Evolutionary conservation across 2,888 invertebrate species (phyloP), one percentile per base, ranked within the genome.

Genomic region (Tholera decimalis): DNA sequence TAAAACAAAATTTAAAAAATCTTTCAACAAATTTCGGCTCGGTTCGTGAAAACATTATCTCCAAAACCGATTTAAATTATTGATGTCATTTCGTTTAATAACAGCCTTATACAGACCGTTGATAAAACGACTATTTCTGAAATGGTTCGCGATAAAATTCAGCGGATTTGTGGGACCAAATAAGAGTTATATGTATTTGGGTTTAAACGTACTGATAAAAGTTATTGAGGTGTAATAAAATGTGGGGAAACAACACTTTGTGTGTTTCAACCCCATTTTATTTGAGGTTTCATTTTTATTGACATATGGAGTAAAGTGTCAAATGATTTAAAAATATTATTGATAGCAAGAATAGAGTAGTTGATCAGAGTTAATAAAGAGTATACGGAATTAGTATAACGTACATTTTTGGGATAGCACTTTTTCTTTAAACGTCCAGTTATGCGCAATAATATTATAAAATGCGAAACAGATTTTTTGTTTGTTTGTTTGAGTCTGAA

Each of bases 161-260:
- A 15, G 50, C 24, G 43, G 18, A 55, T 71, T 71, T 33, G 20
- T 15, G 53, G 33, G 39, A 15, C 26, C 8, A 11, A 54, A 22
- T 46, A 51, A 63, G 49, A 55, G n/a, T 51, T 35, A 70, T 50
- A 43, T 73, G 70, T 51, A 43, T 73, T 76, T 51, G 6, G 37
- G 28, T 43, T 58, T 28, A 55, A 70, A 50, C 8, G 22, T 15
- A 20, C 24, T 30, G 69, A 59, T 57, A 74, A 60, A 50, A 65
- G 33, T 70, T 70, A 70, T 73, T 56, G 51, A 24, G 39, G 46
- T 43, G 35, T 51, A 30, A 44, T 74, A 69, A 72, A 72, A 75
- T 55, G 30, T 13, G 26, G 35, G 75, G 41, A 33, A 41, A 44
- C 18, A 51, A 24, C 35, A 30, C 24, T 18, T 18, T 35, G 41